A percentile compares a stretch with the other conserved stretches of the same genome.
These are phyloP conservation scores for Penaeus indicus DNA, from an alignment of 1,140 invertebrate species.

Conservation along the genomic window DNA sequence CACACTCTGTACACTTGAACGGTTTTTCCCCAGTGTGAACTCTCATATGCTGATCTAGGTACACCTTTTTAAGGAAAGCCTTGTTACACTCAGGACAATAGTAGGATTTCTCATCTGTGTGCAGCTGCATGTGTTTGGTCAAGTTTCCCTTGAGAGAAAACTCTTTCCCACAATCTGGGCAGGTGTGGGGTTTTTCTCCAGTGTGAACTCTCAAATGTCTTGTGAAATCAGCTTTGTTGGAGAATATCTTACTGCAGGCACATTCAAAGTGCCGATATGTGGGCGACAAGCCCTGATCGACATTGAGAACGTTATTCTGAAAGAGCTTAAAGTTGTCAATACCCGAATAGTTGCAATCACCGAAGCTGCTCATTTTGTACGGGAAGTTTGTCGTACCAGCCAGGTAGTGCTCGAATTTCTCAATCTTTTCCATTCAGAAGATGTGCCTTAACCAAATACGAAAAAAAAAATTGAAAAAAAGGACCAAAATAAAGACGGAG, in stretches of 20 bases:
- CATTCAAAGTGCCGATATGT: slow-evolving; percentile 67
- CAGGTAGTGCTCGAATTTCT: too few species aligned
- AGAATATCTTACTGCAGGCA: slow-evolving; percentile 92
- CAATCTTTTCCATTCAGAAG: too few species aligned
- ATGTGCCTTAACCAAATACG: too few species aligned
- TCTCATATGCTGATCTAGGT: slow-evolving; percentile 50
- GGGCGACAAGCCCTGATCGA: background rate
- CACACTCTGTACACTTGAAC: slow-evolving; percentile 44
- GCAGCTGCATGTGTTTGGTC: slow-evolving; percentile 81
- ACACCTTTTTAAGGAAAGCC: slow-evolving; percentile 46
- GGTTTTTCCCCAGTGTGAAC: slow-evolving; percentile 52
- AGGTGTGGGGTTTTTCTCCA: slow-evolving; percentile 84
- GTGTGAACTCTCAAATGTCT: slow-evolving; percentile 69
- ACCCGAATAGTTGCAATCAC: background rate
- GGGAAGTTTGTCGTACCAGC: too few species aligned
- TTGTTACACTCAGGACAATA: slow-evolving; percentile 47
- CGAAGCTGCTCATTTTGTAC: too few species aligned
- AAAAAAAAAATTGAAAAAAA: too few species aligned
- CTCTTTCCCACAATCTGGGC: slow-evolving; percentile 87
- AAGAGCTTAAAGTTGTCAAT: background rate
- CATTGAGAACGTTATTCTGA: background rate
- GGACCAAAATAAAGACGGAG: too few species aligned
- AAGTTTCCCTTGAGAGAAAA: slow-evolving; percentile 95
- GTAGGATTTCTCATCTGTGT: slow-evolving; percentile 58
- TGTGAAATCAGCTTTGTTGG: slow-evolving; percentile 94